Percentiles rank a stretch among this genome's conserved stretches.
phyloP scores from a whole-genome alignment of 2,113 vertebrate genomes.

The Paradoxurus hermaphroditus region DNA sequence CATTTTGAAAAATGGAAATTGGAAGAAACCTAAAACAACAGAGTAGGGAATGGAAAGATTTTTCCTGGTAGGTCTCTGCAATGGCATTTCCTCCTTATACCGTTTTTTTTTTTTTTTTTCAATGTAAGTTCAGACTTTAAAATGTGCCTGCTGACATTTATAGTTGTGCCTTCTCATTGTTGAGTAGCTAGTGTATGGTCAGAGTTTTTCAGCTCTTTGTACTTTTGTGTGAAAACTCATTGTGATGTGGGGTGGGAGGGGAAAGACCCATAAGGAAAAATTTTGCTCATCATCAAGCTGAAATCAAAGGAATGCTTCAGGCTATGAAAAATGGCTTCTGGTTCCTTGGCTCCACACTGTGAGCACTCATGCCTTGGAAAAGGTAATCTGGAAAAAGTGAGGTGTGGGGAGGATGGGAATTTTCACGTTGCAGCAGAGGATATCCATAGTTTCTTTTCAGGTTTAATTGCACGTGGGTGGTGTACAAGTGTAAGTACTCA shows the following conservation, averaged over 20 bases:
- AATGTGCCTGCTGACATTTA: background rate
- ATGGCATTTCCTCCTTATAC: background rate
- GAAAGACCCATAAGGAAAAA: conserved; percentile 54
- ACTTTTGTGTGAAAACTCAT: conserved; percentile 73
- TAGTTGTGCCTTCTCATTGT: conserved; percentile 55
- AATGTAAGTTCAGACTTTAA: conserved; percentile 15
- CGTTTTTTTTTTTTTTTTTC: too few relatives aligned
- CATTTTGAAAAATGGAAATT: conserved; percentile 45
- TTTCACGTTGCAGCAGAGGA: conserved; percentile 47
- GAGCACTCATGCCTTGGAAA: conserved; percentile 36
- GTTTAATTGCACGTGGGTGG: conserved; percentile 69
- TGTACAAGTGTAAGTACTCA: conserved; percentile 44
- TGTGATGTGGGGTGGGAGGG: conserved; percentile 44
- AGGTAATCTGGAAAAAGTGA: conserved; percentile 70
- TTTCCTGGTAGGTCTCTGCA: background rate
- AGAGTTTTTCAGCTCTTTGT: conserved; percentile 43
- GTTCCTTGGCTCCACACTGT: conserved; percentile 50
- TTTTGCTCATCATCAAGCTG: conserved; percentile 49
- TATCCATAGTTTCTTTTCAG: conserved; percentile 57
- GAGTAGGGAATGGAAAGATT: conserved; percentile 8
- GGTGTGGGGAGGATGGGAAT: conserved; percentile 21
- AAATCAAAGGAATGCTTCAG: conserved; percentile 70
- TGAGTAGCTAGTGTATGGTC: conserved; percentile 65
- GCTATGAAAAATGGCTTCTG: conserved; percentile 67
- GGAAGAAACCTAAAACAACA: conserved; percentile 55